These are phyloP conservation scores for Gymnocheta viridis DNA, from an alignment of 2,888 invertebrate species.

Conservation along the genomic window DNA sequence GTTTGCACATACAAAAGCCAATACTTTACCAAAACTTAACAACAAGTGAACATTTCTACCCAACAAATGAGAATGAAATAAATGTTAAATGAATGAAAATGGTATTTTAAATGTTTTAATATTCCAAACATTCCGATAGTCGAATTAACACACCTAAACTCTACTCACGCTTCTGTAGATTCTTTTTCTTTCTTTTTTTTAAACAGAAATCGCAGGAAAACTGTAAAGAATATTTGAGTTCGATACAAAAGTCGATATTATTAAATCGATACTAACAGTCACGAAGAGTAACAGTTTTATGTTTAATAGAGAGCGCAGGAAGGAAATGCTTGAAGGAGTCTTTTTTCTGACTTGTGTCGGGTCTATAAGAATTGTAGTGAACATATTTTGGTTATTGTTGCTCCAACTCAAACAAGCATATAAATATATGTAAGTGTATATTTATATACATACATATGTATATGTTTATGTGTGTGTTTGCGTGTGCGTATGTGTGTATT, in stretches of 20 bases:
- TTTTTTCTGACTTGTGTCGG: conserved; percentile 10
- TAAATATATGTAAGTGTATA: not conserved
- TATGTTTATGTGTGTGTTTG: not conserved
- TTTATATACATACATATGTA: too few species aligned
- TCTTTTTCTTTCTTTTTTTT: not conserved
- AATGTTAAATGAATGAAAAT: not conserved
- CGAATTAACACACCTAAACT: not conserved
- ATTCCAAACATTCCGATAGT: not conserved
- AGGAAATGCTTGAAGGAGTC: not conserved
- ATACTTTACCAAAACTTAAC: conserved; percentile 8
- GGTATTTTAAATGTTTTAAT: not conserved
- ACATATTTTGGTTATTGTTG: conserved; percentile 23
- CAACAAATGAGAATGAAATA: not conserved
- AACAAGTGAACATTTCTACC: not conserved
- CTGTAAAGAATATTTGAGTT: conserved; percentile 12
- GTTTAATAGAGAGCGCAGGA: not conserved
- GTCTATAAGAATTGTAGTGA: conserved; percentile 3
- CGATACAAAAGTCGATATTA: conserved; percentile 11
- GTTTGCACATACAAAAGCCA: too few species aligned
- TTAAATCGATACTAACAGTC: conserved; percentile 7
- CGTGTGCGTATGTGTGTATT: not conserved
- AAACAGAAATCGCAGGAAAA: not conserved
- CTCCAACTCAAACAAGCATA: not conserved
- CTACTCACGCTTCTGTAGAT: not conserved
- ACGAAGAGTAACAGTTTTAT: conserved; percentile 1